phyloP scores from a whole-genome alignment of 2,797 vertebrate species.

The Anniella stebbinsi region DNA sequence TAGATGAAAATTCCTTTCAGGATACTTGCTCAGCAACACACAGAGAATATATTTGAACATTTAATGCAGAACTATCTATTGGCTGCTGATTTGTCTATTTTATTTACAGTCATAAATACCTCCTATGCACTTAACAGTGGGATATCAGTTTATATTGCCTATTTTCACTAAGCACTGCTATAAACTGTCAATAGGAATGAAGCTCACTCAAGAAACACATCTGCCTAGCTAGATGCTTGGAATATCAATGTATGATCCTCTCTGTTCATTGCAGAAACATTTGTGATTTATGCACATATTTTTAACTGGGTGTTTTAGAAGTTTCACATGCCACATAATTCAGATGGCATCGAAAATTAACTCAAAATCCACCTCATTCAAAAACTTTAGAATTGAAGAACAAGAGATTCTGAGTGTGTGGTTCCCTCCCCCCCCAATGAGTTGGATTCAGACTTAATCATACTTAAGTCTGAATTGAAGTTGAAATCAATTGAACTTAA shows the following conservation, averaged over 20 bases:
- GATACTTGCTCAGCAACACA: neutral
- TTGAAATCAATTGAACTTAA: too few relatives aligned
- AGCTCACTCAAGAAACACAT: neutral
- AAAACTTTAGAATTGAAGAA: too few relatives aligned
- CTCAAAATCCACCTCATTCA: too few relatives aligned
- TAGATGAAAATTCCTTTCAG: neutral
- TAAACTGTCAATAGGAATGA: neutral
- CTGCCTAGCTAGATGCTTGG: neutral
- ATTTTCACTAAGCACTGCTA: neutral
- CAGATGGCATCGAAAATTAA: too few relatives aligned
- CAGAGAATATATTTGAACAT: neutral
- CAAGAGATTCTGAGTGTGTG: too few relatives aligned
- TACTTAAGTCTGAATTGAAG: too few relatives aligned
- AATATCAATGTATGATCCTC: neutral
- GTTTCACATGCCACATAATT: too few relatives aligned
- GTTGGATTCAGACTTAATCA: too few relatives aligned
- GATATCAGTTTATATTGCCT: neutral
- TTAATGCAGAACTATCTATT: neutral
- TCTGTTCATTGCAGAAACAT: neutral
- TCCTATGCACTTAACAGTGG: neutral
- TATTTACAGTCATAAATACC: slow-evolving; percentile 2
- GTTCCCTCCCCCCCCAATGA: too few relatives aligned
- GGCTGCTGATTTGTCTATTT: slow-evolving; percentile 1
- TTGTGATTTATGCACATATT: neutral
- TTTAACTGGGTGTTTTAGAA: neutral